phyloP scores from a whole-genome alignment of 2,113 vertebrate species.

The Daboia siamensis region DNA sequence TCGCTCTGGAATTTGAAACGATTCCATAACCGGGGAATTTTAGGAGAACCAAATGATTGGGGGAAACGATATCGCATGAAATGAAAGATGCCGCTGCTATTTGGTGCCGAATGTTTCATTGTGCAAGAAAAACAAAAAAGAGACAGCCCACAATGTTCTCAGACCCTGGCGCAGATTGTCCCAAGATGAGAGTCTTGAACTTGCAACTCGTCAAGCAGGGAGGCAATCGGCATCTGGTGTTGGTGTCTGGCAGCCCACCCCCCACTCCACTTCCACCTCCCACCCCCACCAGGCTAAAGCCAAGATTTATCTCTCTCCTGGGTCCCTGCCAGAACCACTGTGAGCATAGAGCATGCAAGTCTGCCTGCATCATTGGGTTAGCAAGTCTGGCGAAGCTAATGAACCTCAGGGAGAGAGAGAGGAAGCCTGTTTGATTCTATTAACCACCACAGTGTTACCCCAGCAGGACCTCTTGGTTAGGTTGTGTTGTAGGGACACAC shows the following conservation, averaged over 20 bases:
- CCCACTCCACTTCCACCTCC: not conserved
- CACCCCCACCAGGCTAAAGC: not conserved
- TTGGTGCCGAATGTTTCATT: not conserved
- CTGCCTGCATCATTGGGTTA: not conserved
- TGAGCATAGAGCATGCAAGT: not conserved
- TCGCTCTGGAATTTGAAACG: constrained; percentile 38
- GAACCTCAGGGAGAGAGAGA: too few relatives aligned
- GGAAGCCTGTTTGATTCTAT: not conserved
- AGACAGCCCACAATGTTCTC: not conserved
- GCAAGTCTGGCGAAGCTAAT: not conserved
- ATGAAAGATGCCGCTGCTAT: not conserved
- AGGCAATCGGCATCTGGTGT: not conserved
- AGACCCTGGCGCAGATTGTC: not conserved
- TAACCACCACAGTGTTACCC: not conserved
- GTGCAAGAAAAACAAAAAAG: not conserved
- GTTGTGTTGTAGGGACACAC: not conserved
- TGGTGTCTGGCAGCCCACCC: not conserved
- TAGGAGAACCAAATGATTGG: constrained; percentile 19
- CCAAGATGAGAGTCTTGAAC: not conserved
- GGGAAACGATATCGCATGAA: not conserved
- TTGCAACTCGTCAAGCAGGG: not conserved
- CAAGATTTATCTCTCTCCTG: not conserved
- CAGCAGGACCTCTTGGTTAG: not conserved
- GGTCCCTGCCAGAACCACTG: not conserved
- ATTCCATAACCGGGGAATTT: constrained; percentile 23